Conservation (phyloP, 2,113 vertebrate genomes). For the Dicentrarchus labrax region DNA sequence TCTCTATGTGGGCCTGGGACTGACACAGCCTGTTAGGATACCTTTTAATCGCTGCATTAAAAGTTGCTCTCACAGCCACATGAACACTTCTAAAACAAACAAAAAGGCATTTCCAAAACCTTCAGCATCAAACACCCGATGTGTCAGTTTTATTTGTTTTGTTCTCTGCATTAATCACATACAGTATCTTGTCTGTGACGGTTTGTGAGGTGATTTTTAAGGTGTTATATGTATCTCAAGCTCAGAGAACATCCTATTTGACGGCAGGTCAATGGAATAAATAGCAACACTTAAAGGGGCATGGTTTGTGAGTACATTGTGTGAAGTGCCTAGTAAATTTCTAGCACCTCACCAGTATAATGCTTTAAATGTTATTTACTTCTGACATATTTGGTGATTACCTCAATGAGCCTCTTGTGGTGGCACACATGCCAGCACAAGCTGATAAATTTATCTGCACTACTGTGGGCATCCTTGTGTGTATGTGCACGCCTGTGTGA, state of each 20-base stretch:
- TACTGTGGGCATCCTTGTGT: conserved; percentile 30
- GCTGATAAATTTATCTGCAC: conserved; percentile 26
- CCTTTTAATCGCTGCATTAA: conserved; percentile 74
- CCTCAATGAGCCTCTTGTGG: conserved; percentile 22
- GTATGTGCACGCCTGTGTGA: conserved; percentile 33
- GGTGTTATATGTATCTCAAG: neutral
- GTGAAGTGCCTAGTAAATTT: neutral
- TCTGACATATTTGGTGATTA: conserved; percentile 30
- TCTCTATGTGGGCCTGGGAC: conserved; percentile 59
- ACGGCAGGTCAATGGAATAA: conserved; percentile 23
- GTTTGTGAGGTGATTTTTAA: conserved; percentile 13
- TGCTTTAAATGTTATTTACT: conserved; percentile 36
- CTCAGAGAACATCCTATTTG: conserved; percentile 4
- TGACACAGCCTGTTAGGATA: conserved; percentile 61
- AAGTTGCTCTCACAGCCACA: conserved; percentile 53
- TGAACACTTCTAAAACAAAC: conserved; percentile 45
- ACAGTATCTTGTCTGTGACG: neutral
- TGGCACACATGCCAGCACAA: conserved; percentile 19
- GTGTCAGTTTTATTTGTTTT: conserved; percentile 3
- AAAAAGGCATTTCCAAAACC: conserved; percentile 33
- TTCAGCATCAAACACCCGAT: conserved; percentile 19
- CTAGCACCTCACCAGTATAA: neutral
- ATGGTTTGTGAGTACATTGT: neutral
- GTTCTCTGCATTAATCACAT: neutral
- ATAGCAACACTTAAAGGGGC: conserved; percentile 1